These are phyloP conservation scores for Eledona agricola DNA, from an alignment of 2,888 invertebrate genomes.

Conservation along the genomic window DNA sequence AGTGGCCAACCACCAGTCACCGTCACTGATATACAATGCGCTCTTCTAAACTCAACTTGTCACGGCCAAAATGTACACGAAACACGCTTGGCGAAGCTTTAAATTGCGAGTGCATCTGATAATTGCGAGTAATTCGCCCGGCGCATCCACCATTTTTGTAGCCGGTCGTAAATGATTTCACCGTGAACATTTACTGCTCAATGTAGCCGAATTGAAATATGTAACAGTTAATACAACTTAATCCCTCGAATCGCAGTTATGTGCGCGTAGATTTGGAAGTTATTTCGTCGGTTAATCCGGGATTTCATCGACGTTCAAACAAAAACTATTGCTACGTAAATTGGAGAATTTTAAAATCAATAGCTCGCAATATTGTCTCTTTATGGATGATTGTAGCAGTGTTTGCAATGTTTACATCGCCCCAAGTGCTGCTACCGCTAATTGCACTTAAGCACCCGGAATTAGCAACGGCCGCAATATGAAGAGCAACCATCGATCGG, in stretches of 20 bases:
- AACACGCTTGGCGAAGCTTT: conserved; percentile 15
- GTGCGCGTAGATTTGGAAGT: too few species aligned
- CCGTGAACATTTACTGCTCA: too few species aligned
- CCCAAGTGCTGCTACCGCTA: conserved; percentile 16
- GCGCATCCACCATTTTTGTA: conserved; percentile 7
- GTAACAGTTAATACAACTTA: too few species aligned
- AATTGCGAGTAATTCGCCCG: background rate
- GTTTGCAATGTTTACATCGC: conserved; percentile 8
- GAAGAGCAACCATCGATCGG: conserved; percentile 14
- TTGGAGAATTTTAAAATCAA: too few species aligned
- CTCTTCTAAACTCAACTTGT: conserved; percentile 27
- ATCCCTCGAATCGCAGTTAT: too few species aligned
- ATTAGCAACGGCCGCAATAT: conserved; percentile 16
- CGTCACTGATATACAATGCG: conserved; percentile 28
- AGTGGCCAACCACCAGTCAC: conserved; percentile 47
- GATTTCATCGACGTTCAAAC: background rate
- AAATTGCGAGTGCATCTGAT: conserved; percentile 8
- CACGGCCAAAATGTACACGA: conserved; percentile 16
- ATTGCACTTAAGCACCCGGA: conserved; percentile 22
- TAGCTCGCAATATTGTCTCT: too few species aligned
- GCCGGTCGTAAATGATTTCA: too few species aligned
- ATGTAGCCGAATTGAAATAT: too few species aligned
- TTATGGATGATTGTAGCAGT: too few species aligned
- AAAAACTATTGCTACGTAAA: too few species aligned
- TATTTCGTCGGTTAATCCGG: background rate